Base-by-base conservation (phyloP, 2,113 vertebrate genomes). In the Phyllostomus hastatus region DNA sequence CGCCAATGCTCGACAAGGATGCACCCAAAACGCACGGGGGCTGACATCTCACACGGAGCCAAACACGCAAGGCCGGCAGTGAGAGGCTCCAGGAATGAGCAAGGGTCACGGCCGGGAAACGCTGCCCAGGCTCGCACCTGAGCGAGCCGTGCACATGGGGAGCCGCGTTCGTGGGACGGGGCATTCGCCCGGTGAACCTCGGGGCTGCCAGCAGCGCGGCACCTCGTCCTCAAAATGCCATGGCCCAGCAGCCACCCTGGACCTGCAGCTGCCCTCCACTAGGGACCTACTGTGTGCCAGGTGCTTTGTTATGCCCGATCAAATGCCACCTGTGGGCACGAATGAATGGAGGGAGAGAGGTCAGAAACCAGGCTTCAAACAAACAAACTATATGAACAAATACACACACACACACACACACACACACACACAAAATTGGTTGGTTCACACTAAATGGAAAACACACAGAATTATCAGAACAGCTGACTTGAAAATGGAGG, bases 111-210 rank as follows among this genome's bases (percentile, higher is more conserved):
- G 24, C 24, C 28, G 48, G n/a, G 8, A 35, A 50, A 35, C 9
- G 16, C 41, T 59, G 59, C 48, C 35, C 24, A 41, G 46, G 10
- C n/a, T 61, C 22, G 20, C 41, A 50, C 31, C 41, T 26, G 81
- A 67, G 31, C 0, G 0, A 73, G 19, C 0, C 10, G n/a, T 31
- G 1, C 2, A 3, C n/a, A 2, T 4, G 20, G 35, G 43, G 57
- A 85, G 35, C 7, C 3, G 0, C 28, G 20, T 15, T 73, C 31
- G 7, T 48, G 46, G 35, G 61, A 46, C 1, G 0, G 24, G 70
- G 33, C 1, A 19, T 6, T 43, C 31, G 26, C 33, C 35, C 3
- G 5, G 20, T 3, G 48, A 57, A 12, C 38, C 38, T 41, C 38
- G 0, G 12, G 66, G 24, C 78, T 54, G 57, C 48, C 6, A 1